A percentile compares a stretch with the other conserved stretches of the same genome.
phyloP scores from a whole-genome alignment of 1,140 invertebrate genomes.

The Calliopsis andreniformis region DNA sequence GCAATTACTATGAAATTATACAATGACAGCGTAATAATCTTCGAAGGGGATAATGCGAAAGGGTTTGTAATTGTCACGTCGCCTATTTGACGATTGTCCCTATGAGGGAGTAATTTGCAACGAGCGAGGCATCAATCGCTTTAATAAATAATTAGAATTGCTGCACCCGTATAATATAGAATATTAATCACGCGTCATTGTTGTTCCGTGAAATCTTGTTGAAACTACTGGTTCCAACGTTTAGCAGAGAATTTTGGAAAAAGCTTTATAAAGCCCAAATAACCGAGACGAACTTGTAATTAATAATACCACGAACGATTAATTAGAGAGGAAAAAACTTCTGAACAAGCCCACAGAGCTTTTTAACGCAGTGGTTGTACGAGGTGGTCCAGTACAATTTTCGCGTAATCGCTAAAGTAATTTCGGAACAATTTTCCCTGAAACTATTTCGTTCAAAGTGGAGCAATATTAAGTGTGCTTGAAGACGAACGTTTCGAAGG shows the following conservation, averaged over 20 bases:
- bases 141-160: slow-evolving; percentile 66
- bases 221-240: background rate
- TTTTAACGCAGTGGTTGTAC: slow-evolving; percentile 61
- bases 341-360: slow-evolving; percentile 9
- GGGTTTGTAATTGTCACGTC: slow-evolving; percentile 58
- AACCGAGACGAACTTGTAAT: slow-evolving; percentile 28
- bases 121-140: slow-evolving; percentile 27
- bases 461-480: slow-evolving; percentile 9
- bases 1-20: slow-evolving; percentile 52
- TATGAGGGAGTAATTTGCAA: slow-evolving; percentile 44
- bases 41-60: slow-evolving; percentile 54
- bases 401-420: slow-evolving; percentile 78
- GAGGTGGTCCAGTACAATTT: slow-evolving; percentile 73
- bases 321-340: slow-evolving; percentile 35
- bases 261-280: background rate
- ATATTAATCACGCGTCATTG: slow-evolving; percentile 22
- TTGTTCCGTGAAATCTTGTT: background rate
- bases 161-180: slow-evolving; percentile 21
- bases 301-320: slow-evolving; percentile 36
- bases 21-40: slow-evolving; percentile 43
- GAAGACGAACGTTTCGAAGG: slow-evolving; percentile 10
- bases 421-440: slow-evolving; percentile 77
- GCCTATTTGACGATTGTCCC: slow-evolving; percentile 51
- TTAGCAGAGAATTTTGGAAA: background rate
- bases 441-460: slow-evolving; percentile 63